Base-by-base conservation (phyloP, 2,888 invertebrate genomes). In the Drosophila setosimentum region DNA sequence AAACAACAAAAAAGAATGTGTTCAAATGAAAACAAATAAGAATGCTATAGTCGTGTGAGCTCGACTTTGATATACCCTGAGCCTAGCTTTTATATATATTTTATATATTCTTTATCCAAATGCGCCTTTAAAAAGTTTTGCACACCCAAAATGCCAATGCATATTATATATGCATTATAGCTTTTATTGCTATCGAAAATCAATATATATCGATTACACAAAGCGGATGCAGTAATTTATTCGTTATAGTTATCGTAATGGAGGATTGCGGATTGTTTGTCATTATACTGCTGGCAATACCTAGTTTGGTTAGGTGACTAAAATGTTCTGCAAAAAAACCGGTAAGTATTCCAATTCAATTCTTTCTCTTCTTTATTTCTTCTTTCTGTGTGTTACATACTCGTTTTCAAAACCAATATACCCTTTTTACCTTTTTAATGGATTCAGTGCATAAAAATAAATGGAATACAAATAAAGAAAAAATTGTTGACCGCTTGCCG, bases 1-100 rank as follows among this genome's bases (percentile, higher is more conserved):
- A 60, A 68, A 37, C 49, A 68, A 55, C 13, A 50, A 69, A 63
- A 45, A 13, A 13, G 21, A 45, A 67, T 37, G 48, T 64, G 35
- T 45, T 40, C 32, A 53, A 30, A 65, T n/a, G 13, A 54, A 62
- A 76, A 37, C 45, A 60, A 49, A 59, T 54, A 8, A 4, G 45
- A 45, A 16, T 24, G 7, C n/a, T 24, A 24, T 24, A 45, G 45
- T 24, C 45, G 24, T 8, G 45, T 16, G 16, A 24, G 24, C 24
- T 24, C 45, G 13, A 13, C 13, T 24, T 0, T 16, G 0, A 24
- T 8, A 45, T 45, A 16, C 16, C 24, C 21, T 16, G 42, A 21
- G 7, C 13, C 13, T 7, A 13, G 13, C 13, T 13, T 13, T 13
- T 45, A 7, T 45, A 45, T 21, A 21, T 13, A 6, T 21, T 21